Conservation (phyloP, 2,797 vertebrate genomes). For the Melopsittacus undulatus region DNA sequence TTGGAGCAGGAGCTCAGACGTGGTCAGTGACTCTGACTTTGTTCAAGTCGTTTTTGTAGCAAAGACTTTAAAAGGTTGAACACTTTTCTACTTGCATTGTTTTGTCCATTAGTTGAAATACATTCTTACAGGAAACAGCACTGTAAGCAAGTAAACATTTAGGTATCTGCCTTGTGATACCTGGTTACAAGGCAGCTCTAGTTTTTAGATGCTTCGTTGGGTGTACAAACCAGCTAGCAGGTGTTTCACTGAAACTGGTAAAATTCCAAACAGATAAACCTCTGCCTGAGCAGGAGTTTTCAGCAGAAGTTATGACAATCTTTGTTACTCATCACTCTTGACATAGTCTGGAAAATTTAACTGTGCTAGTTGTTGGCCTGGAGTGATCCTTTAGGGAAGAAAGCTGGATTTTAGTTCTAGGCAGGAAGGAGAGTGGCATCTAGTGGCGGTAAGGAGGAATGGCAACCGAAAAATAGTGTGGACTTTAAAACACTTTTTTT, state of each 20-base stretch:
- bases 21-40: not conserved
- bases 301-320: not conserved
- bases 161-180: not conserved
- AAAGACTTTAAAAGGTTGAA: not conserved
- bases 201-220: not conserved
- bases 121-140: not conserved
- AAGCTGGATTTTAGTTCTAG: not conserved
- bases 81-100: not conserved
- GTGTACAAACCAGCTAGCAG: not conserved
- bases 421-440: constrained; percentile 25
- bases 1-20: not conserved
- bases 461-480: not conserved
- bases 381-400: not conserved
- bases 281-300: not conserved
- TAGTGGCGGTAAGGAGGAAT: not conserved
- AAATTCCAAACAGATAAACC: not conserved
- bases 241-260: not conserved
- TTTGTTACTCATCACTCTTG: not conserved
- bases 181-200: not conserved
- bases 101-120: not conserved
- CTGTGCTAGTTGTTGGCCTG: not conserved
- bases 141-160: not conserved
- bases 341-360: not conserved
- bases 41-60: not conserved
- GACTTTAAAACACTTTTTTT: not conserved